Evolutionary conservation across 2,797 vertebrate genomes (phyloP), one percentile per base, ranked within the genome.

Genomic region (Eulemur coronatus): DNA sequence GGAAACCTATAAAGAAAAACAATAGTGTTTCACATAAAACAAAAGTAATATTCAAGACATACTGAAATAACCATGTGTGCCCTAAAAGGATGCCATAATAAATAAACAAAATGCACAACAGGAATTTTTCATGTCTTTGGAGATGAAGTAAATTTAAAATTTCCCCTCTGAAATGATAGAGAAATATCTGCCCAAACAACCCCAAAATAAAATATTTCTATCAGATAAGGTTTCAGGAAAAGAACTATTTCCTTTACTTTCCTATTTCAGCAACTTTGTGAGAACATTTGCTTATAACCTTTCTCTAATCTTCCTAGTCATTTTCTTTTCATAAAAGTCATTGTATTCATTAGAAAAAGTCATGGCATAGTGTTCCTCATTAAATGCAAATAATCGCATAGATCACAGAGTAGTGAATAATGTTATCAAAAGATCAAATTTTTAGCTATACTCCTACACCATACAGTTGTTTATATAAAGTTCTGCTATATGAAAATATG

Each of bases 321-420:
- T 78, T 97, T 97, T 91, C 63, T 97, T 93, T 87, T 57, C 59
- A 89, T 80, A 84, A 86, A 97, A 94, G 59, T 96, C 35, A 93
- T 3, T 84, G 50, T 76, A 89, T 63, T 91, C 73, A 89, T 73
- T 84, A 90, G 65, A 85, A 97, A 95, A 91, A 88, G 22, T 85
- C 85, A 95, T 89, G 48, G 13, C 20, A 69, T 7, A 70, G 11
- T 73, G 10, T 65, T 85, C 24, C n/a, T 87, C 10, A 38, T 78
- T 94, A 96, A 93, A 73, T 82, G 50, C 22, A 94, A 94, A 95
- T 75, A 63, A 57, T 5, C 46, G 50, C 24, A 67, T 5, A 94
- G 61, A 86, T 84, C 35, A 95, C 0, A 82, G n/a, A 75, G 26
- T 33, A 86, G 38, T 67, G 30, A 92, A 48, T 9, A 78, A 38